Conservation (phyloP, 2,797 vertebrate species). For the Cyprinodon diabolis region DNA sequence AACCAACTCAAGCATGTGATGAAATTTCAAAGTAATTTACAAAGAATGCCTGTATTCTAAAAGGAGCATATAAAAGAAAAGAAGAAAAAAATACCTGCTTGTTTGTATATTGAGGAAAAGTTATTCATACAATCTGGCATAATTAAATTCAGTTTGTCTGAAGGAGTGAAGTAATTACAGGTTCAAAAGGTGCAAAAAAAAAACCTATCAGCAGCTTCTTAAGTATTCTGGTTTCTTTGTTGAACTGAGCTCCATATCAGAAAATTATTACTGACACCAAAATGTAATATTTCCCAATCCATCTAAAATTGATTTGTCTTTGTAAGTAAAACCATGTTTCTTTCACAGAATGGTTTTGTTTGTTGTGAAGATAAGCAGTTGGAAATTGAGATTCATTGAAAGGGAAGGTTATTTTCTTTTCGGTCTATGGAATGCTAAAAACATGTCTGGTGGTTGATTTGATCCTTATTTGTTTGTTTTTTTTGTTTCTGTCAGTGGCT, state of each 20-base stretch:
- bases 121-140: background rate
- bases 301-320: background rate
- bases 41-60: too few relatives aligned
- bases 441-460: background rate
- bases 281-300: background rate
- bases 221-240: background rate
- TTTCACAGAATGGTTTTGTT: background rate
- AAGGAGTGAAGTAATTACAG: background rate
- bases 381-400: background rate
- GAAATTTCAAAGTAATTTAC: too few relatives aligned
- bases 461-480: too few relatives aligned
- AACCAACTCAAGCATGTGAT: background rate
- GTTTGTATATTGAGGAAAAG: background rate
- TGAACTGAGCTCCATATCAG: background rate
- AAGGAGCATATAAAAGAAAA: background rate
- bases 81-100: background rate
- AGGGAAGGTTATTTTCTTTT: background rate
- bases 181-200: background rate
- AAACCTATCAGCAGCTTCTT: too few relatives aligned
- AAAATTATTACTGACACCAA: background rate
- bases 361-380: background rate
- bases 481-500: background rate
- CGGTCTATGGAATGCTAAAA: too few relatives aligned
- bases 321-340: background rate
- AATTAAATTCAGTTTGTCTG: background rate